Percentiles rank a stretch among this genome's conserved stretches.
These are phyloP conservation scores for Lates japonicus DNA, from an alignment of 2,797 vertebrate species.

Conservation along the genomic window DNA sequence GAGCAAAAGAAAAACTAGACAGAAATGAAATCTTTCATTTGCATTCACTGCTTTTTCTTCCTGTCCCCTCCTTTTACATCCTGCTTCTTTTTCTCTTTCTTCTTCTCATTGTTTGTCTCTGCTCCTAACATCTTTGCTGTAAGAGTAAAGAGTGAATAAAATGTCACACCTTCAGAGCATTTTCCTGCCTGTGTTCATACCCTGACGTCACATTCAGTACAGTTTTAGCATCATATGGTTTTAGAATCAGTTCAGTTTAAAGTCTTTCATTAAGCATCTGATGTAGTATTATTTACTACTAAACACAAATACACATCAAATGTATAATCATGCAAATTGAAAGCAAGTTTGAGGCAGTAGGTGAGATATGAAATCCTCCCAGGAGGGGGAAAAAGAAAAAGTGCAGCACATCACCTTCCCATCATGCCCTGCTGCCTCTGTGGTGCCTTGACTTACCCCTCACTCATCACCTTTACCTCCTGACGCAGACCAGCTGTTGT, in stretches of 20 bases:
- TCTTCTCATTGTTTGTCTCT: neutral
- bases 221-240: neutral
- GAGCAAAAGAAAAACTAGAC: constrained; percentile 30
- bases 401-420: neutral
- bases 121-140: neutral
- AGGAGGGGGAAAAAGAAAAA: neutral
- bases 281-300: too few relatives aligned
- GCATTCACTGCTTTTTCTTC: constrained; percentile 9
- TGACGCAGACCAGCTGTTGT: constrained; percentile 19
- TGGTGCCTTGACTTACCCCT: neutral
- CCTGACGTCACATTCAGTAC: neutral
- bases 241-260: neutral
- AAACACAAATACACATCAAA: neutral
- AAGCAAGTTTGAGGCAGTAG: neutral
- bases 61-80: neutral
- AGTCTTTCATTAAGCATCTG: neutral
- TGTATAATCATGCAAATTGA: neutral
- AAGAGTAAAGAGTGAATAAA: neutral
- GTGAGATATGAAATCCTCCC: neutral
- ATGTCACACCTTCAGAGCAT: neutral
- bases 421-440: constrained; percentile 32
- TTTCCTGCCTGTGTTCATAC: neutral
- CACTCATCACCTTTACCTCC: constrained; percentile 1
- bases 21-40: constrained; percentile 27
- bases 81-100: neutral